Conservation (phyloP, 2,888 invertebrate species). For the Volucella bombylans region DNA sequence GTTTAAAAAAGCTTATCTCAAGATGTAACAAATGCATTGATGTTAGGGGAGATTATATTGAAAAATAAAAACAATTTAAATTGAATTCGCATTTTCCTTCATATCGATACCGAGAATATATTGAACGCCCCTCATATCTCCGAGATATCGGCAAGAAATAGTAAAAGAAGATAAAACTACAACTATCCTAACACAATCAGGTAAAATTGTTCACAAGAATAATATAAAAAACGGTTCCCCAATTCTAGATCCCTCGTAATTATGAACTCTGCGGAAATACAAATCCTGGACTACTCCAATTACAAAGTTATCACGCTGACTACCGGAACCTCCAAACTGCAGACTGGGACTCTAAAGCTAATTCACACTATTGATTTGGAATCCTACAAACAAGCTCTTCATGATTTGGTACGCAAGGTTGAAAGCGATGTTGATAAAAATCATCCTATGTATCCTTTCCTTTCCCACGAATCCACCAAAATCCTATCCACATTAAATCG, state of each 20-base stretch:
- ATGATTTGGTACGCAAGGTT: not conserved
- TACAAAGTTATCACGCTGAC: not conserved
- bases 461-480: not conserved
- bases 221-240: not conserved
- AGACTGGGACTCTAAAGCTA: not conserved
- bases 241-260: not conserved
- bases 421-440: not conserved
- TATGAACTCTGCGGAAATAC: not conserved
- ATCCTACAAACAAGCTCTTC: not conserved
- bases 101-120: too few relatives aligned
- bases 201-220: slow-evolving; percentile 8
- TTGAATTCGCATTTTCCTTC: too few relatives aligned
- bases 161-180: slow-evolving; percentile 9
- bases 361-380: not conserved
- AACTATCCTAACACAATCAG: not conserved
- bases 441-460: not conserved
- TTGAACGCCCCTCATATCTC: too few relatives aligned
- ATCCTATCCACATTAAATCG: too few relatives aligned
- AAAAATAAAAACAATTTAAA: too few relatives aligned
- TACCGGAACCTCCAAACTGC: not conserved
- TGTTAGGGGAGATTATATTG: too few relatives aligned
- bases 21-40: too few relatives aligned
- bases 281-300: not conserved
- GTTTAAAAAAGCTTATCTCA: too few relatives aligned
- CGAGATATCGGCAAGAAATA: slow-evolving; percentile 2